These are phyloP conservation scores for Bradypodion ventrale DNA, from an alignment of 2,797 vertebrate genomes.

Conservation along the genomic window DNA sequence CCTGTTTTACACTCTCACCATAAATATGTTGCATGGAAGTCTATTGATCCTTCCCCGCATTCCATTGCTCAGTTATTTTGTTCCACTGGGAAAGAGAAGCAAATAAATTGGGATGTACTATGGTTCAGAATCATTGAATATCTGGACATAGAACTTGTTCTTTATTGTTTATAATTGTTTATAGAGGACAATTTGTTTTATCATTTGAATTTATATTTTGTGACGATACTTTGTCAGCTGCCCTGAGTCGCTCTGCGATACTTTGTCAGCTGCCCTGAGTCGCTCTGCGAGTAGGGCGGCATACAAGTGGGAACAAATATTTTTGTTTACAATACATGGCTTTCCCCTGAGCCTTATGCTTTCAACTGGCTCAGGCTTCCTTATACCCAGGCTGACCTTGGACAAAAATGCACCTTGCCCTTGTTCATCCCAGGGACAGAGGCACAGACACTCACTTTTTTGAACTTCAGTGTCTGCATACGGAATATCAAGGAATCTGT, in stretches of 20 bases:
- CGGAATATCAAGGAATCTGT: constrained; percentile 18
- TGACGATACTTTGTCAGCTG: too few species aligned
- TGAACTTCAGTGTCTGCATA: constrained; percentile 10
- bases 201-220: too few species aligned
- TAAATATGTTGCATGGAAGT: background rate
- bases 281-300: too few species aligned
- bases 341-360: background rate
- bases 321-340: too few species aligned
- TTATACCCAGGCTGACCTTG: background rate
- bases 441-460: background rate
- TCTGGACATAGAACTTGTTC: background rate
- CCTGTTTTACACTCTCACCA: background rate
- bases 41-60: background rate
- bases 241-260: too few species aligned
- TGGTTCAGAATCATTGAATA: background rate
- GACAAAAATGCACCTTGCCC: background rate
- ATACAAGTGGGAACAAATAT: too few species aligned
- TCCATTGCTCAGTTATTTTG: too few species aligned
- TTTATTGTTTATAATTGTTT: too few species aligned
- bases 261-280: too few species aligned
- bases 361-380: background rate
- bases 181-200: too few species aligned
- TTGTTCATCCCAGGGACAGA: background rate
- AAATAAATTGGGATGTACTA: background rate
- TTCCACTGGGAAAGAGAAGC: background rate